Evolutionary conservation across 2,888 invertebrate species (phyloP).

Genomic region (Zootermopsis nevadensis): DNA sequence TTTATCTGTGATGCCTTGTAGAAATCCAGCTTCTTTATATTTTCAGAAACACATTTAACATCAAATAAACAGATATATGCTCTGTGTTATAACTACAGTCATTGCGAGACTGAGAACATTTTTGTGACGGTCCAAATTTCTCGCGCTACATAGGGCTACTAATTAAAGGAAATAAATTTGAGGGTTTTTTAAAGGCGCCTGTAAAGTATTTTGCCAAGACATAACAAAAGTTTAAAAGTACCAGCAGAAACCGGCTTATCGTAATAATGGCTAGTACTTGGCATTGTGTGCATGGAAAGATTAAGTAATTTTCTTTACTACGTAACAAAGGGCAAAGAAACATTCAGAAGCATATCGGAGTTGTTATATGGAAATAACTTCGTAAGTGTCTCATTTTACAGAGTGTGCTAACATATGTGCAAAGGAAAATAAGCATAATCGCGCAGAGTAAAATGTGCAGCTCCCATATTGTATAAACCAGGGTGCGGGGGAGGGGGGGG

Average conservation of each 20-base stretch:
- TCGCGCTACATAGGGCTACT: too few species aligned
- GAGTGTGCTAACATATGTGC: neutral
- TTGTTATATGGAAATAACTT: neutral
- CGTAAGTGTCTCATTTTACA: neutral
- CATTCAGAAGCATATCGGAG: neutral
- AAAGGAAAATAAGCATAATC: neutral
- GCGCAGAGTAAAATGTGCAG: neutral
- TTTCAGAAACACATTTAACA: too few species aligned
- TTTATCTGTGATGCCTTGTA: too few species aligned
- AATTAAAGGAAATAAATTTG: too few species aligned
- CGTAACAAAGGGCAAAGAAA: neutral
- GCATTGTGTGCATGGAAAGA: neutral
- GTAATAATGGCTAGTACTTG: neutral
- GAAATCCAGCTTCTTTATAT: too few species aligned
- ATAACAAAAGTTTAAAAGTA: neutral
- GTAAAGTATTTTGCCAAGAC: too few species aligned
- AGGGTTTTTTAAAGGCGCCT: too few species aligned
- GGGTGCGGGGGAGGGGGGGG: neutral
- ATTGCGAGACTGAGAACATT: too few species aligned
- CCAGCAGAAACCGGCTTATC: neutral
- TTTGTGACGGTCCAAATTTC: too few species aligned
- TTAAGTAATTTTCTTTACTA: neutral
- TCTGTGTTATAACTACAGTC: too few species aligned
- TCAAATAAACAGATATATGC: too few species aligned
- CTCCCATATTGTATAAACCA: neutral